Evolutionary conservation across 2,113 vertebrate species (phyloP).

Genomic region (Turdus rufiventris): DNA sequence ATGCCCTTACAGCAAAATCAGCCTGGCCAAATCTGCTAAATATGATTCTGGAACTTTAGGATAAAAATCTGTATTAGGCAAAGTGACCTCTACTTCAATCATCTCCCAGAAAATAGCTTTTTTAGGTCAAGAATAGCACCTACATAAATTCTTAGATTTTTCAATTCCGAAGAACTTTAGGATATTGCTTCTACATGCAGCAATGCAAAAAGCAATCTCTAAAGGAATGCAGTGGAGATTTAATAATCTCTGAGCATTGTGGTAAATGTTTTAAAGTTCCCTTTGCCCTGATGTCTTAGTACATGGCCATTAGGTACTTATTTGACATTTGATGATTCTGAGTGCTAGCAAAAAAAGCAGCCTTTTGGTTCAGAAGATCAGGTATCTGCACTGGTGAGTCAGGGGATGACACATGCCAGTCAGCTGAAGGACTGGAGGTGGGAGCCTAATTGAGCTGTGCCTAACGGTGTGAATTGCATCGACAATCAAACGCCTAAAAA

Average conservation of each 20-base stretch:
- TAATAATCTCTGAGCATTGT: not conserved
- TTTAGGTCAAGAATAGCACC: not conserved
- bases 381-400: not conserved
- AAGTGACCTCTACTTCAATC: not conserved
- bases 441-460: not conserved
- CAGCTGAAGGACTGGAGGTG: not conserved
- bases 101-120: not conserved
- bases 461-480: not conserved
- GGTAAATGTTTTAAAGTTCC: not conserved
- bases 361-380: not conserved
- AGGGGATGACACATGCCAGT: slow-evolving; percentile 4
- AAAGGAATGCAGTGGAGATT: not conserved
- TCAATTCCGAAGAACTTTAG: not conserved
- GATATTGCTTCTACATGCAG: not conserved
- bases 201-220: not conserved
- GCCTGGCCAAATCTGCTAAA: not conserved
- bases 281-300: not conserved
- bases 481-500: not conserved
- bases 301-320: not conserved
- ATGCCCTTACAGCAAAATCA: not conserved
- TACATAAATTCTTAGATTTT: not conserved
- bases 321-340: not conserved
- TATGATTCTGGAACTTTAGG: not conserved
- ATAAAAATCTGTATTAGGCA: not conserved
- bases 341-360: not conserved